Evolutionary conservation across 1,140 invertebrate species (phyloP), one percentile per base, ranked within the genome.

Genomic region (Leptopilina boulardi): DNA sequence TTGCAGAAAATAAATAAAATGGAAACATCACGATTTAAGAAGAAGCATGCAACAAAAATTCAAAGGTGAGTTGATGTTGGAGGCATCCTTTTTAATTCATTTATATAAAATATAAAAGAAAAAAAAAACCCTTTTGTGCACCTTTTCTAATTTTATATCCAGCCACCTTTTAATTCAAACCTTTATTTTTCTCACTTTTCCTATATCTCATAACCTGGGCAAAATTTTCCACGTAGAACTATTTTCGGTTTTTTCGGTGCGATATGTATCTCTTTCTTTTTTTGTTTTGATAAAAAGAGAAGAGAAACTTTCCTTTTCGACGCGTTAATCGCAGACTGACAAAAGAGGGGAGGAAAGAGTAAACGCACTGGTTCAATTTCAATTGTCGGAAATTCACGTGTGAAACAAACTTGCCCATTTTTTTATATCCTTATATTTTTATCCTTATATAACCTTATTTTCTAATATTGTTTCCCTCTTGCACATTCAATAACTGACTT

Each of bases 231-330:
- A 75, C 73, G 71, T 54, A 77, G 59, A 84, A 83, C 54, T 81
- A 76, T 83, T 84, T n/a, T 85, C 81, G 76, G 79, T 84, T n/a
- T n/a, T n/a, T n/a, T 82, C 81, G 76, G 79, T 84, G 80, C 83
- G 73, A 56, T n/a, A n/a, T 56, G 80, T 26, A 70, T 76, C 78
- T 83, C 75, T 73, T 77, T 76, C 78, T 83, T 73, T 73, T 77
- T 73, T 21, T 74, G 30, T 21, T n/a, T n/a, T n/a, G n/a, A n/a
- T n/a, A n/a, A 70, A 83, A 78, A 23, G n/a, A 71, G 76, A n/a
- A n/a, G n/a, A n/a, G n/a, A n/a, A n/a, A n/a, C 83, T 77, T 81
- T 75, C 71, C 77, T 81, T n/a, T 77, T 80, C 77, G 77, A 70
- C 71, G 44, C 75, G 56, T 77, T 76, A 21, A 47, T 76, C 41